Conservation (phyloP, 2,797 vertebrate species). For the Ctenopoma multispine region DNA sequence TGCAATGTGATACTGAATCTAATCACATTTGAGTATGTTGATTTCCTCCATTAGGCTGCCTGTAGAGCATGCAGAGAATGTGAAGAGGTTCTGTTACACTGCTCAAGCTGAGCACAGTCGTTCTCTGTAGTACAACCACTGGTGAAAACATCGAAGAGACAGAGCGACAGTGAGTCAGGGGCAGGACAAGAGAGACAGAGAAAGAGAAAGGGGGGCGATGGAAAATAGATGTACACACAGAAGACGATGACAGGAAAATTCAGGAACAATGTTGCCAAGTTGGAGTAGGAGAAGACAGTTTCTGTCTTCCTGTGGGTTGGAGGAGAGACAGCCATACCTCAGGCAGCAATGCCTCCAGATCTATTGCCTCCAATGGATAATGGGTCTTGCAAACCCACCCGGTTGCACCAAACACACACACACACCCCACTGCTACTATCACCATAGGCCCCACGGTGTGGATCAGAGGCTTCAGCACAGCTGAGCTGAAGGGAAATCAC, state of each 20-base stretch:
- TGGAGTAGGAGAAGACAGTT: slow-evolving; percentile 39
- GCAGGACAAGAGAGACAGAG: slow-evolving; percentile 18
- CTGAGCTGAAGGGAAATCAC: slow-evolving; percentile 73
- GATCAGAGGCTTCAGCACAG: slow-evolving; percentile 76
- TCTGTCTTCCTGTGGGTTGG: slow-evolving; percentile 41
- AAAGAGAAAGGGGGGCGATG: not conserved
- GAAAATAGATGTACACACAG: not conserved
- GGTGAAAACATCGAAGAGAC: slow-evolving; percentile 43
- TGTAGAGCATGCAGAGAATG: slow-evolving; percentile 76
- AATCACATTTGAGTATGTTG: slow-evolving; percentile 80
- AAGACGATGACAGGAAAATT: slow-evolving; percentile 49
- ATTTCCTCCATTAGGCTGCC: slow-evolving; percentile 81
- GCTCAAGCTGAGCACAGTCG: slow-evolving; percentile 50
- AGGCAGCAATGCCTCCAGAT: slow-evolving; percentile 58
- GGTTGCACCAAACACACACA: not conserved
- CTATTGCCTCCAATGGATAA: slow-evolving; percentile 74
- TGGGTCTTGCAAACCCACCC: slow-evolving; percentile 62
- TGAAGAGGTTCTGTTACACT: slow-evolving; percentile 69
- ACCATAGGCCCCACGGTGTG: slow-evolving; percentile 63
- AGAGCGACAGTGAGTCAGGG: slow-evolving; percentile 36
- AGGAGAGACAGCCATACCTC: slow-evolving; percentile 46
- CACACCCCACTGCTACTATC: slow-evolving; percentile 30
- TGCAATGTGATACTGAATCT: slow-evolving; percentile 69
- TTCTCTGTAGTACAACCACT: slow-evolving; percentile 36
- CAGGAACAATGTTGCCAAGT: slow-evolving; percentile 45